Conservation (phyloP, 2,797 vertebrate genomes). For the Enteromius anoplus region DNA sequence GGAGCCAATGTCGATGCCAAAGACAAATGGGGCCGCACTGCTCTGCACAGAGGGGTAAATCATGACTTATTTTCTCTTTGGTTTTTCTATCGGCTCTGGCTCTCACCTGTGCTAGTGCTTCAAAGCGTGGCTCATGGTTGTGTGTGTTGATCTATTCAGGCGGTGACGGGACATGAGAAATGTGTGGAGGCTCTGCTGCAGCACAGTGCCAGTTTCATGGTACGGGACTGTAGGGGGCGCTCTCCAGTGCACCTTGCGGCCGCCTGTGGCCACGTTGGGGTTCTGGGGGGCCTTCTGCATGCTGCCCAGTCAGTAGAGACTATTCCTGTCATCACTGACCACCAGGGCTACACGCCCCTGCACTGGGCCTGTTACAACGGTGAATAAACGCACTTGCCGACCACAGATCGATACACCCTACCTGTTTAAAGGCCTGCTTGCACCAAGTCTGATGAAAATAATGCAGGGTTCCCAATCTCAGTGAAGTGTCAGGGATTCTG, state of each 20-base stretch:
- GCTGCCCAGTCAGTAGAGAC: conserved; percentile 86
- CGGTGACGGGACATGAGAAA: conserved; percentile 96
- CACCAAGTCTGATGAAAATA: not conserved
- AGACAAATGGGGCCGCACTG: conserved; percentile 97
- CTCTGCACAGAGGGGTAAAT: conserved; percentile 94
- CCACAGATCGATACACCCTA: not conserved
- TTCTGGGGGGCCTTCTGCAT: conserved; percentile 93
- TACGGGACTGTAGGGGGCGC: conserved; percentile 89
- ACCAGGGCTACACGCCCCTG: conserved; percentile 95
- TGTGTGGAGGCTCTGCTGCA: conserved; percentile 96
- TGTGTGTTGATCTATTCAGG: conserved; percentile 73
- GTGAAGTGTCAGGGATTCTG: not conserved
- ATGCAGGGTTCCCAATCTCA: conserved; percentile 1
- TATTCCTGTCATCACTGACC: conserved; percentile 88
- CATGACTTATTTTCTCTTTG: not conserved
- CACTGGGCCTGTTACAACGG: conserved; percentile 99
- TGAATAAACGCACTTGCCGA: conserved; percentile 63
- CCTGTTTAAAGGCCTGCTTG: not conserved
- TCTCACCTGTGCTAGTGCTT: not conserved
- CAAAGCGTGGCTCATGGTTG: not conserved
- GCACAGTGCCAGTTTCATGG: conserved; percentile 89
- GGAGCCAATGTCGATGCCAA: conserved; percentile 96
- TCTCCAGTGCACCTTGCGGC: conserved; percentile 94
- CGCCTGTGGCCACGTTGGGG: conserved; percentile 93
- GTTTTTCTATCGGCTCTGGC: not conserved